Base-by-base conservation (phyloP, 2,888 invertebrate genomes). In the Pheosia gnoma region DNA sequence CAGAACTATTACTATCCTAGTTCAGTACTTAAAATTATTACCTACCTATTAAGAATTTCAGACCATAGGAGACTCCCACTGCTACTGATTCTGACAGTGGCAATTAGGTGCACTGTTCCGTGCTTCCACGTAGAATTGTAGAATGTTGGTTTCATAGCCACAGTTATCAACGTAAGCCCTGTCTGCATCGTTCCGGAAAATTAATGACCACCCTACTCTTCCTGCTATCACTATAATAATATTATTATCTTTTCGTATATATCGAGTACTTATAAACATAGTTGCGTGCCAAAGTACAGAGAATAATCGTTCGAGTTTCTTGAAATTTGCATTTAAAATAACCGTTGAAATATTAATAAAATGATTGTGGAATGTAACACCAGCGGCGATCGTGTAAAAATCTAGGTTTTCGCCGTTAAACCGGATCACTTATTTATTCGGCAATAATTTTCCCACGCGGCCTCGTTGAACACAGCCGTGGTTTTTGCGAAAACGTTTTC, bases 391-490 rank as follows among this genome's bases (percentile, higher is more conserved):
- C 25, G 51, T 9, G 8, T 13, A 25, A n/a, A 47, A 47, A 13
- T 7, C 3, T 53, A 4, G 38, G n/a, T 55, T 13, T 55, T 39
- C 7, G 6, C 6, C 37, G 55, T 55, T 39, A 38, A 38, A 38
- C n/a, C 55, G 39, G 38, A 39, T 39, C n/a, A 55, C 55, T 39
- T 55, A 55, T 39, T 55, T 13, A 39, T 11, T 55, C n/a, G 39
- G 39, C 39, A 55, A 55, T 55, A 55, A 39, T 39, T 38, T 55
- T n/a, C 8, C 39, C 3, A 55, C 55, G 25, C 25, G 38, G 38
- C 39, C 13, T 55, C 39, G 55, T 55, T 55, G 55, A 55, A 55
- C n/a, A 55, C 55, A 39, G n/a, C 39, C 55, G n/a, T 55, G 55
- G 55, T 39, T 55, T 55, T 55, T 39, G 37, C 55, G 39, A 55